A percentile compares a stretch with the other conserved stretches of the same genome.
These are phyloP conservation scores for Apodemia mormo DNA, from an alignment of 2,888 invertebrate species.

Conservation along the genomic window DNA sequence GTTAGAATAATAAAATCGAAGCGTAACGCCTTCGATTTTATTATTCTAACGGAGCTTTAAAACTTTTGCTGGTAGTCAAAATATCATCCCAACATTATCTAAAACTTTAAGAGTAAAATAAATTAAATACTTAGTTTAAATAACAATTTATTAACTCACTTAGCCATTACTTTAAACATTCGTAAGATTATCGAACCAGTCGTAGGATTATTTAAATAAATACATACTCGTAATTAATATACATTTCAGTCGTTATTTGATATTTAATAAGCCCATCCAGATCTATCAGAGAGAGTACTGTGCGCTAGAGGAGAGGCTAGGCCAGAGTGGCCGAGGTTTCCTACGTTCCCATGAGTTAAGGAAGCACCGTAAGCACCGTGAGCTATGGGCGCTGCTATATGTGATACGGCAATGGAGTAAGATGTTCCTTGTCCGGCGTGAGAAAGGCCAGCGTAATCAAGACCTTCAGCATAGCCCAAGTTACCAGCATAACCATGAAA, in stretches of 20 bases:
- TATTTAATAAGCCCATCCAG: conserved; percentile 5
- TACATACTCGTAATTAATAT: neutral
- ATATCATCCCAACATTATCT: too few species aligned
- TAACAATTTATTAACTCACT: too few species aligned
- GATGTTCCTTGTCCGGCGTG: neutral
- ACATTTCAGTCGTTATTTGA: neutral
- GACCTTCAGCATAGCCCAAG: neutral
- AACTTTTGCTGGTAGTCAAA: too few species aligned
- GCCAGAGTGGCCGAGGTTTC: neutral
- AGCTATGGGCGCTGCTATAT: neutral
- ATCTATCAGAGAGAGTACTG: neutral
- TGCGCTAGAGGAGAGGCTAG: conserved; percentile 4
- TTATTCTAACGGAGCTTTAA: too few species aligned
- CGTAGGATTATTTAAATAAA: neutral
- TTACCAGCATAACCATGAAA: neutral
- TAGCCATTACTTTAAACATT: too few species aligned
- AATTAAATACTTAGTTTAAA: too few species aligned
- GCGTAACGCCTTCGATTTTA: too few species aligned
- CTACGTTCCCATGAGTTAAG: neutral
- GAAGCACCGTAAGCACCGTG: neutral
- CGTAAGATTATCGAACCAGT: neutral
- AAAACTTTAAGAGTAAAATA: too few species aligned
- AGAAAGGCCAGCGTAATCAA: neutral
- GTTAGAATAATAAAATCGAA: too few species aligned
- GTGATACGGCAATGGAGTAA: neutral